Evolutionary conservation across 2,113 vertebrate species (phyloP), one percentile per base, ranked within the genome.

Genomic region (Neomonachus schauinslandi): DNA sequence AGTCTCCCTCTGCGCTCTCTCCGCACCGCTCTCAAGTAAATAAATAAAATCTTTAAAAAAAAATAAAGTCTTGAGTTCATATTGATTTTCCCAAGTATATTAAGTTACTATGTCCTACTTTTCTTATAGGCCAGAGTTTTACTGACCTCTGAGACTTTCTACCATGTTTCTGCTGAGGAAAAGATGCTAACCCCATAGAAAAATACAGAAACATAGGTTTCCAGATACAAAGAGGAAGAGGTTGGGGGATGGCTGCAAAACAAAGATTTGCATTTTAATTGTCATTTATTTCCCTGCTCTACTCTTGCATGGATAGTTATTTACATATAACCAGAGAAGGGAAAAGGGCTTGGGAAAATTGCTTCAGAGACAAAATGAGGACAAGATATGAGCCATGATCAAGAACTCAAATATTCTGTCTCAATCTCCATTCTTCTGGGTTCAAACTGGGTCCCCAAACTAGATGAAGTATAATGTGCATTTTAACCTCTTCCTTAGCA

Each of bases 141-240:
- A 82, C 61, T 86, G 67, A 59, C 79, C 21, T 89, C 92, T 87
- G 42, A 91, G 67, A 82, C 26, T 90, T 96, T 89, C 65, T 55
- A 63, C 33, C 65, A 12, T 84, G 46, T 63, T 92, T 67, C 92
- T 81, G 10, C 49, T 53, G 59, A 79, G 65, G 12, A 92, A 91
- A 93, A 93, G 3, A 82, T 57, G 22, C 28, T 92, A 61, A 39
- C 69, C 33, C 57, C 36, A 59, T 42, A 74, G 65, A 90, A 69
- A 94, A 85, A 63, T 21, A 63, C 28, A 92, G 13, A 42, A 4
- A 59, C 2, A 42, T 1, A 53, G 31, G 3, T 72, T 97, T 82
- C 79, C 46, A 96, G 42, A n/a, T 77, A 51, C n/a, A 77, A 91
- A 86, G 51, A 81, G 69, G 19, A 87, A 65, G 26, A 10, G 22